Percentiles rank a stretch among this genome's conserved stretches.
Conservation (phyloP, 2,113 vertebrate genomes). For the Pica pica region DNA sequence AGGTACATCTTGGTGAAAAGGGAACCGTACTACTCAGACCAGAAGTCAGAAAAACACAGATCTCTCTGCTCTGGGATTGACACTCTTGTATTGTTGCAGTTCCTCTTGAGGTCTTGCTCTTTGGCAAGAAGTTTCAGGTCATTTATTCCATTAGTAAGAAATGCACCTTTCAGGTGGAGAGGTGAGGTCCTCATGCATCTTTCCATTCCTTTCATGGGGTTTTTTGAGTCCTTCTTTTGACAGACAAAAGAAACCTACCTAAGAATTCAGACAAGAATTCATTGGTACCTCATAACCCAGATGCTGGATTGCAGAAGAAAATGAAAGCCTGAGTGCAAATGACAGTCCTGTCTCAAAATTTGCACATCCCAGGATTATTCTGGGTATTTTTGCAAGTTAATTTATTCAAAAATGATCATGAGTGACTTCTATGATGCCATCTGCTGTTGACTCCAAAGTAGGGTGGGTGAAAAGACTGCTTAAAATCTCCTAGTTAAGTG, state of each 20-base stretch:
- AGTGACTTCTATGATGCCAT: neutral
- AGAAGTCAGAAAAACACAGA: neutral
- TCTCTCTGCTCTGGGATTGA: neutral
- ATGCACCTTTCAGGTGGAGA: neutral
- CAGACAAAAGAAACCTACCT: neutral
- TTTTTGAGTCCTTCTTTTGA: neutral
- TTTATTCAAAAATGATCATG: neutral
- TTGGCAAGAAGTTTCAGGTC: neutral
- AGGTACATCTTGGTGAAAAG: constrained; percentile 3
- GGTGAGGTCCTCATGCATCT: neutral
- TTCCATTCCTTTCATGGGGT: neutral
- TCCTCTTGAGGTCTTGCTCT: neutral
- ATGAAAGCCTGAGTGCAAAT: neutral
- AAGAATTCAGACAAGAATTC: neutral
- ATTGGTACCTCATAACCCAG: neutral
- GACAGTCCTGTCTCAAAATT: neutral
- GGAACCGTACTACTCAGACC: constrained; percentile 15
- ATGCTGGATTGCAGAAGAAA: neutral
- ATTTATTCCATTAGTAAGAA: neutral
- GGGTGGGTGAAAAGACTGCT: neutral
- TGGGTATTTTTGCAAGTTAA: neutral
- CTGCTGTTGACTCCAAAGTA: neutral
- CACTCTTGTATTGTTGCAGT: neutral
- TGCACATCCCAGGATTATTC: neutral
- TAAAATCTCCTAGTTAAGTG: neutral